These are phyloP conservation scores for Melieria omissa DNA, from an alignment of 2,888 invertebrate genomes.

Conservation along the genomic window DNA sequence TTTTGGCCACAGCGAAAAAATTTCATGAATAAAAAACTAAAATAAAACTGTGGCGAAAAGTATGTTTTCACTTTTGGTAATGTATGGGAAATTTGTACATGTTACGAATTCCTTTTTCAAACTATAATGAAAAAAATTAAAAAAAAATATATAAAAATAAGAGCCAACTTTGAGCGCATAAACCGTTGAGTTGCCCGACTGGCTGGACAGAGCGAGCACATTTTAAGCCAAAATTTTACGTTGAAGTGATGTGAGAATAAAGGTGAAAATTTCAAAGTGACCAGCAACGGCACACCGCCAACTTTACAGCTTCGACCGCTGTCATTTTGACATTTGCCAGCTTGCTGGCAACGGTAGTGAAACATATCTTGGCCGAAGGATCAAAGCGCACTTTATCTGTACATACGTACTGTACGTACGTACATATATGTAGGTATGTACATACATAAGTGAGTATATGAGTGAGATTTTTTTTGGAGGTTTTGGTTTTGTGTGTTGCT, in stretches of 20 bases:
- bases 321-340: conserved; percentile 19
- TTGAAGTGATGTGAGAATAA: neutral
- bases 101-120: neutral
- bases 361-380: too few relatives aligned
- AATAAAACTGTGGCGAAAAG: neutral
- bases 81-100: too few relatives aligned
- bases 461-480: neutral
- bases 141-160: too few relatives aligned
- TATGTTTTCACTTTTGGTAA: neutral
- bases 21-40: too few relatives aligned
- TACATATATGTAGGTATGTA: neutral
- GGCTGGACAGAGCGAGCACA: too few relatives aligned
- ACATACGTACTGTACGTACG: neutral
- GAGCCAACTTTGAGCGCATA: too few relatives aligned
- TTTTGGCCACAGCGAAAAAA: neutral
- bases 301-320: conserved; percentile 17
- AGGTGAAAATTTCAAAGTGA: conserved; percentile 30
- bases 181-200: too few relatives aligned
- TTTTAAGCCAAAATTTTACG: neutral
- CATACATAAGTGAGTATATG: neutral
- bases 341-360: too few relatives aligned
- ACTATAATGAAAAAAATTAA: neutral
- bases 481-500: neutral
- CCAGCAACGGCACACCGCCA: neutral
- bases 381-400: neutral